Base-by-base conservation (phyloP, 2,888 invertebrate species). In the Drosophila borborema region DNA sequence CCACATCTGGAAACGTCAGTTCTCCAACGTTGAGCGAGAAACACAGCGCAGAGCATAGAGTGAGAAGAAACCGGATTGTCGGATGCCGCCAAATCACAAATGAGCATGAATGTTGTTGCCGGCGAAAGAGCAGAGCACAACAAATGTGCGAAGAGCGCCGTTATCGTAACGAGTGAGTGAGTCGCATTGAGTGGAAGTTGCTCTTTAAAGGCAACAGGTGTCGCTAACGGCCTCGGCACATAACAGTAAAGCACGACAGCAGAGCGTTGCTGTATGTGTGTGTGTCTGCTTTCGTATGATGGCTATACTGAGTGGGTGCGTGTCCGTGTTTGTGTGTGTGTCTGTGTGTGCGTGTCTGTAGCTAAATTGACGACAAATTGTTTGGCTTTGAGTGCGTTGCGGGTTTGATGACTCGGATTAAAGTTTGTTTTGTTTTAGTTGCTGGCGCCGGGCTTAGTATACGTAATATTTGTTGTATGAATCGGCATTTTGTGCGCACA, bases 41-140 rank as follows among this genome's bases (percentile, higher is more conserved):
- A 20, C 40, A 18, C 7, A 51, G 54, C 40, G 43, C 66, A 67
- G 64, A 72, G 66, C 68, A 56, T 55, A 61, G 68, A 87, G 86
- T 80, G 71, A 58, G 53, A 54, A 72, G 55, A 1, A 69, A 77
- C 34, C 61, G 28, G 70, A 66, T 62, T 66, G 43, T 28, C 49
- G 49, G 40, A 48, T 65, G 74, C 78, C 78, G 81, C 74, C 61
- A 72, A 80, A 62, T 12, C 53, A 3, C 51, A 62, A 23, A 28
- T 23, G 45, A 58, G 58, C 28, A 40, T 6, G 28, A 28, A 28
- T 72, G 64, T 80, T 72, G 49, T 74, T 82, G 87, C 84, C 84
- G 84, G 84, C 89, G 88, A 87, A 84, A 64, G 80, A 85, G 85
- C 64, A 66, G 75, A 86, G 73, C 90, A 86, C 67, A 86, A 86